A percentile compares a stretch with the other conserved stretches of the same genome.
Conservation (phyloP, 2,113 vertebrate genomes). For the Scortum barcoo region DNA sequence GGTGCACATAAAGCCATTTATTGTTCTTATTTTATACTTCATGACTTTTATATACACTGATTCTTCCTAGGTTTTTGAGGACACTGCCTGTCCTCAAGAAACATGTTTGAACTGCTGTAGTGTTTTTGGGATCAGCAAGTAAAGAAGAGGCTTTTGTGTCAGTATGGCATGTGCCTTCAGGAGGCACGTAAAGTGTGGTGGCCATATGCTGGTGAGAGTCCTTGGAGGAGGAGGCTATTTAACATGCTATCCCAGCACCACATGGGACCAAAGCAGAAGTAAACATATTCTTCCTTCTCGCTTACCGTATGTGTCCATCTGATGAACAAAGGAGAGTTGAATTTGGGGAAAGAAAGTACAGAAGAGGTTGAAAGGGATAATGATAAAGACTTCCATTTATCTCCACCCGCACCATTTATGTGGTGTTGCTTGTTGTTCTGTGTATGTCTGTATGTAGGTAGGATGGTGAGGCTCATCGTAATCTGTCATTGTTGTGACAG, state of each 20-base stretch:
- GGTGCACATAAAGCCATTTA: constrained; percentile 58
- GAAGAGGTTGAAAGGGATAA: constrained; percentile 33
- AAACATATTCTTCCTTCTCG: constrained; percentile 36
- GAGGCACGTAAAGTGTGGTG: constrained; percentile 22
- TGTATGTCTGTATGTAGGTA: neutral
- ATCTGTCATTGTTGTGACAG: neutral
- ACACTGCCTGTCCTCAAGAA: constrained; percentile 5
- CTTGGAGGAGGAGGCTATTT: constrained; percentile 58
- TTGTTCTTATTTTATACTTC: constrained; percentile 62
- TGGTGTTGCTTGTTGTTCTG: constrained; percentile 15
- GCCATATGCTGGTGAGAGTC: constrained; percentile 53
- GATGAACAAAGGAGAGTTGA: constrained; percentile 43
- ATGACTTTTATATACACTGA: constrained; percentile 58
- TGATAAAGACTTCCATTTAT: constrained; percentile 55
- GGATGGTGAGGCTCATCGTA: constrained; percentile 13
- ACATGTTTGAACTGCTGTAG: constrained; percentile 19
- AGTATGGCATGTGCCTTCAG: constrained; percentile 23
- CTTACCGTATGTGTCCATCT: constrained; percentile 44
- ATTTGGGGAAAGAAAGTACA: constrained; percentile 14
- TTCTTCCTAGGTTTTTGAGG: constrained; percentile 35
- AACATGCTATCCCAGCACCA: constrained; percentile 52
- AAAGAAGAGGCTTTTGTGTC: constrained; percentile 22
- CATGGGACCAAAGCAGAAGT: constrained; percentile 20
- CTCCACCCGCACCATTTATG: constrained; percentile 23
- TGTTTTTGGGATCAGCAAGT: constrained; percentile 13